Conservation (phyloP, 2,113 vertebrate species). For the Eclectus roratus region DNA sequence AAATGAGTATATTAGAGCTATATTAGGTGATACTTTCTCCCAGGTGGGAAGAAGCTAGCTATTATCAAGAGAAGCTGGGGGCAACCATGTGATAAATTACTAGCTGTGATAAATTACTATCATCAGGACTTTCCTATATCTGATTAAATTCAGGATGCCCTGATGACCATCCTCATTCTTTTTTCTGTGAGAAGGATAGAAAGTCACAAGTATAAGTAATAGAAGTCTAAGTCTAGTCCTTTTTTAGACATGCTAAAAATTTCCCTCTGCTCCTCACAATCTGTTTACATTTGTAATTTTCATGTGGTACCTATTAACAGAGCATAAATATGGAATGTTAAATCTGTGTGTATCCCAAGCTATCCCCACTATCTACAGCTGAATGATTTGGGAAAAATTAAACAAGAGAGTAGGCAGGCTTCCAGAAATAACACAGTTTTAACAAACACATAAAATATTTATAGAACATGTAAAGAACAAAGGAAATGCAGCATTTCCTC, state of each 20-base stretch:
- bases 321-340: slow-evolving; percentile 55
- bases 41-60: neutral
- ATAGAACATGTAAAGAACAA: slow-evolving; percentile 71
- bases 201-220: neutral
- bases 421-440: slow-evolving; percentile 73
- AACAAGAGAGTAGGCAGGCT: slow-evolving; percentile 64
- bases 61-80: neutral
- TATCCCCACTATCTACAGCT: slow-evolving; percentile 62
- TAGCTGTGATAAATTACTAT: neutral
- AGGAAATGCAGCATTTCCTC: slow-evolving; percentile 68
- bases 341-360: slow-evolving; percentile 60
- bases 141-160: neutral
- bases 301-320: slow-evolving; percentile 66
- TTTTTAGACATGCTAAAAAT: slow-evolving; percentile 14
- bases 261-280: slow-evolving; percentile 33
- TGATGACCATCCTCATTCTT: neutral
- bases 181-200: neutral
- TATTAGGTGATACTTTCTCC: neutral
- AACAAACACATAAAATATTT: slow-evolving; percentile 73
- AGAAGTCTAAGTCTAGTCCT: neutral
- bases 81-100: neutral
- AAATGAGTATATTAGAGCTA: neutral
- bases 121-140: neutral
- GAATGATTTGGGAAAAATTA: slow-evolving; percentile 55
- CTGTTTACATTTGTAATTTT: slow-evolving; percentile 50